These are phyloP conservation scores for Cuniculus paca DNA, from an alignment of 2,797 vertebrate genomes.

Conservation along the genomic window DNA sequence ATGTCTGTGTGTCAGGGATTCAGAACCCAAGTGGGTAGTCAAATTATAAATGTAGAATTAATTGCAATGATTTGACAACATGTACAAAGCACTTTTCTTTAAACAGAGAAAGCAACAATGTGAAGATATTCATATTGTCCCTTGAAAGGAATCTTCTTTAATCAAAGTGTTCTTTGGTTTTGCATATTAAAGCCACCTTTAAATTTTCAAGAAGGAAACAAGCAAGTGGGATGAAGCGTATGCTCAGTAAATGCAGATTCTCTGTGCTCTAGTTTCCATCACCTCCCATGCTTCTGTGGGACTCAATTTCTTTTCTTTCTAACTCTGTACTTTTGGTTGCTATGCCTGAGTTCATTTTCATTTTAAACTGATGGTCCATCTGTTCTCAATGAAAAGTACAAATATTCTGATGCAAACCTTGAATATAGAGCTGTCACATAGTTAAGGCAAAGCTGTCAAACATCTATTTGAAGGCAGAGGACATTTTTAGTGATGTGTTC, in stretches of 20 bases:
- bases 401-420: slow-evolving; percentile 54
- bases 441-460: slow-evolving; percentile 56
- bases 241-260: not conserved
- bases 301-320: not conserved
- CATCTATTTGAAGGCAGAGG: slow-evolving; percentile 46
- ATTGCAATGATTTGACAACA: not conserved
- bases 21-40: not conserved
- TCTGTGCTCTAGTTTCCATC: not conserved
- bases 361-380: slow-evolving; percentile 50
- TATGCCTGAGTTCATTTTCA: not conserved
- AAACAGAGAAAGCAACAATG: not conserved
- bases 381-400: slow-evolving; percentile 64
- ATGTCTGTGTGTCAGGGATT: not conserved
- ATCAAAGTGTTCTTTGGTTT: not conserved
- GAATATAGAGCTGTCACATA: slow-evolving; percentile 57
- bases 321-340: not conserved
- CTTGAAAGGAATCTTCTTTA: not conserved
- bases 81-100: not conserved
- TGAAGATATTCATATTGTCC: not conserved
- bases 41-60: slow-evolving; percentile 1
- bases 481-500: slow-evolving; percentile 38
- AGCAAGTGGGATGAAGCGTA: not conserved
- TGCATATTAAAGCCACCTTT: not conserved
- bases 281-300: not conserved
- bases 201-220: not conserved